Conservation (phyloP, 2,113 vertebrate genomes). For the Sebastes schlegelii region DNA sequence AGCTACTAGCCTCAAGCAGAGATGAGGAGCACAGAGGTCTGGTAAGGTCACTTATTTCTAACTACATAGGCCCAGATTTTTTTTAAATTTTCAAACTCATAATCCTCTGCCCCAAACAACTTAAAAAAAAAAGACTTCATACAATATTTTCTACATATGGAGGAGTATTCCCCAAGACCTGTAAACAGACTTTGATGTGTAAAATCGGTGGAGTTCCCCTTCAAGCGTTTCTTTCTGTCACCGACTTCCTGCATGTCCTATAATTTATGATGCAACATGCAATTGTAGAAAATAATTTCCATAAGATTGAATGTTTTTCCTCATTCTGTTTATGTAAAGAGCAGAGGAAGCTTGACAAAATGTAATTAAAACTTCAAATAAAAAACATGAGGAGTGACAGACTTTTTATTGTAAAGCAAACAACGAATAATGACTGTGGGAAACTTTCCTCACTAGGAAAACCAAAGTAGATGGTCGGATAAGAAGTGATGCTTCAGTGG, state of each 20-base stretch:
- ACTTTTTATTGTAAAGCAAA: slow-evolving; percentile 70
- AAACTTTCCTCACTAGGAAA: slow-evolving; percentile 8
- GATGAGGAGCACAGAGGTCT: neutral
- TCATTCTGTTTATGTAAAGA: slow-evolving; percentile 13
- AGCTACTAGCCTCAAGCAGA: neutral
- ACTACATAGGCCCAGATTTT: neutral
- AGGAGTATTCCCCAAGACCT: neutral
- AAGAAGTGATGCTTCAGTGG: slow-evolving; percentile 12
- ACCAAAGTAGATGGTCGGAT: slow-evolving; percentile 16
- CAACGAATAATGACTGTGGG: slow-evolving; percentile 17
- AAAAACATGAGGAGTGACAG: slow-evolving; percentile 3
- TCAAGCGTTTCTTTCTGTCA: neutral
- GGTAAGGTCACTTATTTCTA: neutral
- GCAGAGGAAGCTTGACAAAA: slow-evolving; percentile 1
- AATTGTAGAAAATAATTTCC: neutral
- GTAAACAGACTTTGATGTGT: neutral
- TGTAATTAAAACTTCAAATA: neutral
- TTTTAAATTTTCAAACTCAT: too few species aligned
- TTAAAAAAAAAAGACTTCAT: neutral
- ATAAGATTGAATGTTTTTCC: neutral
- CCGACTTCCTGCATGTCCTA: neutral
- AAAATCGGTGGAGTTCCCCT: neutral
- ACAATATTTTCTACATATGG: neutral
- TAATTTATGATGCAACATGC: neutral
- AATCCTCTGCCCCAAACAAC: too few species aligned